Evolutionary conservation across 2,113 vertebrate species (phyloP), one percentile per base, ranked within the genome.

Genomic region (Typhlomys cinereus): DNA sequence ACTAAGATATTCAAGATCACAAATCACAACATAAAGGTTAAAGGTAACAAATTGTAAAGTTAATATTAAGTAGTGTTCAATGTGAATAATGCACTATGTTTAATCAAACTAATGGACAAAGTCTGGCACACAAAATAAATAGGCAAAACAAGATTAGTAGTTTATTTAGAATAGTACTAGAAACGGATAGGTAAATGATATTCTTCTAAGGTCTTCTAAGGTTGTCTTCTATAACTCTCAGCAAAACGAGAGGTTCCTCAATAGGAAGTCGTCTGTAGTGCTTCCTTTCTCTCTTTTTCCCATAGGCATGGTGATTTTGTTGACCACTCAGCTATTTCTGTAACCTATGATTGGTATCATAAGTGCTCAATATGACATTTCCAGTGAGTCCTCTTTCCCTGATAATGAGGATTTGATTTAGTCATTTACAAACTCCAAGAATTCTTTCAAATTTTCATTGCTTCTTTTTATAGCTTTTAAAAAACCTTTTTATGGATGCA

Each of bases 271-370:
- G 3, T 36, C 2, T 7, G 39, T 4, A 1, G 34, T 41, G 1
- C 13, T 44, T 64, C 15, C 1, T 5, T 1, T 46, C 0, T 11
- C 18, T 12, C 18, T 14, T 75, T 76, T 64, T 5, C 46, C 69
- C 36, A 39, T 76, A 31, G 52, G 3, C 57, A 48, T 12, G 20
- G 8, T 39, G 7, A n/a, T 67, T 39, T 5, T 29, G 20, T 39
- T 4, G 5, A 61, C 31, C 7, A 39, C 4, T 7, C 23, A n/a
- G 21, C 15, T 18, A 6, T 39, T 46, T n/a, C 15, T 10, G 15
- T 10, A 31, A 3, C 12, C 7, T 0, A 13, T 4, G 8, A 14
- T 52, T 34, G n/a, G 21, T 15, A 27, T n/a, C 7, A 27, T 34
- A n/a, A 41, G 1, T 70, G 3, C 4, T 70, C 67, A 44, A 36